These are phyloP conservation scores for Alces alces DNA, from an alignment of 2,113 vertebrate species.

Conservation along the genomic window DNA sequence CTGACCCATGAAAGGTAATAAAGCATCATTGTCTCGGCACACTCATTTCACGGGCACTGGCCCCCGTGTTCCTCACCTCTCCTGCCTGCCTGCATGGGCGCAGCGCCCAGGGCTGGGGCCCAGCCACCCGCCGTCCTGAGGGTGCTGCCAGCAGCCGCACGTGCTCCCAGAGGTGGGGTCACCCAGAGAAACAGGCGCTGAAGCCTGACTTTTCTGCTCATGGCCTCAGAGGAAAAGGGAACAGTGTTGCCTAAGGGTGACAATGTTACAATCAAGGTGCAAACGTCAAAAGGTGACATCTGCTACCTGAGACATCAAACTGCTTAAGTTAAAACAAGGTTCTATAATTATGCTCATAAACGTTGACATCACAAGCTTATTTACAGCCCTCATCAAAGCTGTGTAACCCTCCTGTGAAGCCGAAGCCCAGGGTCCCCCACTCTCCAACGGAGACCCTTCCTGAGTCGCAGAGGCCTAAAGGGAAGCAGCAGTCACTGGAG, in stretches of 20 bases:
- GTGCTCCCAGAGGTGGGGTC: neutral
- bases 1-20: neutral
- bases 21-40: neutral
- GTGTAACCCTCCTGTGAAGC: neutral
- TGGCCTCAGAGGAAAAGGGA: neutral
- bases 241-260: neutral
- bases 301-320: neutral
- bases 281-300: neutral
- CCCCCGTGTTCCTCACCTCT: accelerated
- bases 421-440: accelerated
- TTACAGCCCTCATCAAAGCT: neutral
- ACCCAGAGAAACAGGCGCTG: neutral
- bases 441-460: neutral
- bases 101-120: neutral
- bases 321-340: neutral
- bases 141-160: neutral
- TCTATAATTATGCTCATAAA: neutral
- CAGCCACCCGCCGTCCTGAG: neutral
- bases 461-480: neutral
- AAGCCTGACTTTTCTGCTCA: neutral
- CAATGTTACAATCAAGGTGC: accelerated
- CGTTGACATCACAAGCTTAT: accelerated
- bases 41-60: neutral
- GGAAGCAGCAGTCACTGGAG: neutral
- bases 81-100: neutral